Percentiles rank a stretch among this genome's conserved stretches.
These are phyloP conservation scores for Pseudomyrmex concolor DNA, from an alignment of 1,140 invertebrate genomes.

Conservation along the genomic window DNA sequence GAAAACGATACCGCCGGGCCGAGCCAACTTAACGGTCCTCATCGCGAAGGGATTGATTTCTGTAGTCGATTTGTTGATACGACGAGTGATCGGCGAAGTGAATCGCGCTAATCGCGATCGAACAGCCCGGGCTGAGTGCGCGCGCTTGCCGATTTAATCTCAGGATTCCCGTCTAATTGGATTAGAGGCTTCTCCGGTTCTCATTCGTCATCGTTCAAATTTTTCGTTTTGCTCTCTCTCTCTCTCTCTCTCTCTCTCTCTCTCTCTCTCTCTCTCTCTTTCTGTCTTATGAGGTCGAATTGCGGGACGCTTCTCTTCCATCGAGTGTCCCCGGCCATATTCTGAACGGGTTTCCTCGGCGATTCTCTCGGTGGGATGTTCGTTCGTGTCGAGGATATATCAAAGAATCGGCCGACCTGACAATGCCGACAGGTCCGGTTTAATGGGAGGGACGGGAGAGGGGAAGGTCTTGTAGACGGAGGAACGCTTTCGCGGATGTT, in stretches of 20 bases:
- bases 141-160: conserved; percentile 75
- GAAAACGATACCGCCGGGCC: conserved; percentile 54
- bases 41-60: conserved; percentile 66
- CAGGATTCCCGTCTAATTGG: conserved; percentile 79
- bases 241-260: too few species aligned
- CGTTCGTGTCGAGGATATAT: conserved; percentile 14
- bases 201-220: conserved; percentile 69
- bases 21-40: conserved; percentile 62
- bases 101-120: conserved; percentile 18
- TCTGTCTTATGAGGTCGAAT: not conserved
- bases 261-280: not conserved
- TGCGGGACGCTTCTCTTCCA: not conserved
- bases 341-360: not conserved
- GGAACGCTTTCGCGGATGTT: not conserved
- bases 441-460: conserved; percentile 28
- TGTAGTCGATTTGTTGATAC: conserved; percentile 73
- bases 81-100: conserved; percentile 54
- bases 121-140: not conserved
- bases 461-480: not conserved
- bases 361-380: conserved; percentile 2
- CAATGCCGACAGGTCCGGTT: conserved; percentile 61
- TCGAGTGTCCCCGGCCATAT: not conserved
- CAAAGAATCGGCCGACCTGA: conserved; percentile 41
- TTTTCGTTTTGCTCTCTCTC: too few species aligned
- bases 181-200: conserved; percentile 68